A percentile compares a stretch with the other conserved stretches of the same genome.
These are phyloP conservation scores for Eremobia ochroleuca DNA, from an alignment of 2,888 invertebrate genomes.

Conservation along the genomic window DNA sequence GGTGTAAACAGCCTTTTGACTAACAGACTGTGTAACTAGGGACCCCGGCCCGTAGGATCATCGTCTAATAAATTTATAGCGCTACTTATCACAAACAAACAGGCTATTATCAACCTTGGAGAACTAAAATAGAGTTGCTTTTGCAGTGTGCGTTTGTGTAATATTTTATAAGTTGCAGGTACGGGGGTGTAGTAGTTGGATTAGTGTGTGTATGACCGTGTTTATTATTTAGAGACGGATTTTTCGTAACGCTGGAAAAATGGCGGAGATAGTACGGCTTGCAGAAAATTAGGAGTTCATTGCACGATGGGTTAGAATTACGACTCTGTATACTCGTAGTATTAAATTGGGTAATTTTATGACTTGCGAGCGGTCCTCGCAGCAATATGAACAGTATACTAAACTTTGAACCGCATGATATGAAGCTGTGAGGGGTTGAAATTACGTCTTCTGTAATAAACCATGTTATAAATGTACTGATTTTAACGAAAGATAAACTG, in stretches of 20 bases:
- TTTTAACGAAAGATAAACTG: slow-evolving; percentile 6
- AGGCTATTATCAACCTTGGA: slow-evolving; percentile 54
- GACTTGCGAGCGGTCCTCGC: slow-evolving; percentile 24
- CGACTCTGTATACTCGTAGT: slow-evolving; percentile 17
- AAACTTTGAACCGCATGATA: slow-evolving; percentile 47
- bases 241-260: slow-evolving; percentile 53
- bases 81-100: slow-evolving; percentile 53
- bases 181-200: slow-evolving; percentile 66
- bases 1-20: slow-evolving; percentile 78
- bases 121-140: slow-evolving; percentile 8
- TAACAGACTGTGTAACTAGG: slow-evolving; percentile 74
- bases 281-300: slow-evolving; percentile 44
- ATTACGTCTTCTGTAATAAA: slow-evolving; percentile 31
- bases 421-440: slow-evolving; percentile 25
- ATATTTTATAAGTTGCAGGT: slow-evolving; percentile 68
- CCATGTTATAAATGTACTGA: neutral
- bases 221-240: slow-evolving; percentile 57
- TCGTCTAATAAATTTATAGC: slow-evolving; percentile 75
- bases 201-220: slow-evolving; percentile 62
- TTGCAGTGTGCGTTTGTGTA: slow-evolving; percentile 36
- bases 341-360: slow-evolving; percentile 55
- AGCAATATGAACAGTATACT: slow-evolving; percentile 41
- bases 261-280: slow-evolving; percentile 36
- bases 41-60: slow-evolving; percentile 66
- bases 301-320: slow-evolving; percentile 31